Conservation (phyloP, 2,888 invertebrate species). For the Xanthostigma xanthostigma region DNA sequence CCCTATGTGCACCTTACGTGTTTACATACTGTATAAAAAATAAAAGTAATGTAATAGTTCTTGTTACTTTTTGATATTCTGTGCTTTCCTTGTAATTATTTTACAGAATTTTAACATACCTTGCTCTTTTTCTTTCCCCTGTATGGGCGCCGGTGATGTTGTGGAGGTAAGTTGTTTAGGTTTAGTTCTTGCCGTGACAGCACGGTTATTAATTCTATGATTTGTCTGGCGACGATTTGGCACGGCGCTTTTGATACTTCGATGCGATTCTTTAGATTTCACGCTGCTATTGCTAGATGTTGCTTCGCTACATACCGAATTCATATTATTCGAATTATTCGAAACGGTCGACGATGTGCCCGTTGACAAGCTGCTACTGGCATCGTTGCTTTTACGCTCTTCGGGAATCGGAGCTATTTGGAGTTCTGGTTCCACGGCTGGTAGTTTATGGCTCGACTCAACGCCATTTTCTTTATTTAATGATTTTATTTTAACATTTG, state of each 20-base stretch:
- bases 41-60: no score
- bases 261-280: slow-evolving; percentile 6
- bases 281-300: slow-evolving; percentile 9
- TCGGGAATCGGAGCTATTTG: slow-evolving; percentile 7
- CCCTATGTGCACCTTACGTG: no score
- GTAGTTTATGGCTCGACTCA: slow-evolving; percentile 27
- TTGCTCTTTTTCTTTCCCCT: slow-evolving; percentile 54
- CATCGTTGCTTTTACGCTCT: slow-evolving; percentile 11
- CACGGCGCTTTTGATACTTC: slow-evolving; percentile 36
- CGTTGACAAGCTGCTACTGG: slow-evolving; percentile 17
- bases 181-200: slow-evolving; percentile 48
- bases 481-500: slow-evolving; percentile 23
- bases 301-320: slow-evolving; percentile 11
- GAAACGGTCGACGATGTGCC: slow-evolving; percentile 12
- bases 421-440: slow-evolving; percentile 7
- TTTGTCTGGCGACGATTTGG: slow-evolving; percentile 31
- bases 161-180: slow-evolving; percentile 35
- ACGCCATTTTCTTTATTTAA: slow-evolving; percentile 15
- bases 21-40: no score
- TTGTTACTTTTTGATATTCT: no score
- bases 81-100: not conserved
- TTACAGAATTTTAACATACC: slow-evolving; percentile 26
- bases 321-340: slow-evolving; percentile 1
- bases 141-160: slow-evolving; percentile 34
- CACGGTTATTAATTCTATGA: slow-evolving; percentile 37